Base-by-base conservation (phyloP, 2,888 invertebrate genomes). In the Hipparchia sbordonii region DNA sequence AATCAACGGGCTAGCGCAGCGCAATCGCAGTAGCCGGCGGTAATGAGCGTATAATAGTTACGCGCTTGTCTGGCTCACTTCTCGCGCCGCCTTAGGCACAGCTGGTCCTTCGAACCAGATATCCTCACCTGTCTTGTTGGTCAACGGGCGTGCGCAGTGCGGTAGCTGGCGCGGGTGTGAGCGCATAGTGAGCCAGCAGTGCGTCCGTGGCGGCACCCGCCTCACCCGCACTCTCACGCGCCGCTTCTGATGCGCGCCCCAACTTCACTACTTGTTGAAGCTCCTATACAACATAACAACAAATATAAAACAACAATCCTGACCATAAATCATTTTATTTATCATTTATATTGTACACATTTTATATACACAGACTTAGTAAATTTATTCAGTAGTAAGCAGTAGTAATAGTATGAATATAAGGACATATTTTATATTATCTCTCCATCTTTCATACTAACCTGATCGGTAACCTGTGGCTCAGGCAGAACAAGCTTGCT, bases 401-500 rank as follows among this genome's bases (percentile, higher is more conserved):
- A 23, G 8, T 48, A 48, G 6, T 48, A 46, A 1, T 1, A 46
- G 46, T 56, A 8, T 10, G 46, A 62, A 23, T 39, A 39, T 39
- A 39, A 39, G 39, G 39, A 39, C 39, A 39, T 4, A 39, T 2
- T 39, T 4, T 39, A 39, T 2, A 4, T 4, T 39, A 39, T 39
- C 39, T 39, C 39, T 2, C 39, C 2, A 5, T 5, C 5, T 39
- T 39, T 39, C 39, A 39, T 45, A 51, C 48, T 33, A n/a, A 96
- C 96, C 87, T 95, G 95, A 87, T 99, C 99, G 0, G 98, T 97
- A 73, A 99, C 99, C 91, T 99, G 99, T 0, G 99, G 99, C 79
- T 97, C 97, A 0, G 99, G 99, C 70, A 99, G 89, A 46, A 99
- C 99, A 52, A 99, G 95, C 88, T 99, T 99, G 78, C 98, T 98